Percentiles rank a stretch among this genome's conserved stretches.
Conservation (phyloP, 2,888 invertebrate species). For the Drosophila mayaguana region DNA sequence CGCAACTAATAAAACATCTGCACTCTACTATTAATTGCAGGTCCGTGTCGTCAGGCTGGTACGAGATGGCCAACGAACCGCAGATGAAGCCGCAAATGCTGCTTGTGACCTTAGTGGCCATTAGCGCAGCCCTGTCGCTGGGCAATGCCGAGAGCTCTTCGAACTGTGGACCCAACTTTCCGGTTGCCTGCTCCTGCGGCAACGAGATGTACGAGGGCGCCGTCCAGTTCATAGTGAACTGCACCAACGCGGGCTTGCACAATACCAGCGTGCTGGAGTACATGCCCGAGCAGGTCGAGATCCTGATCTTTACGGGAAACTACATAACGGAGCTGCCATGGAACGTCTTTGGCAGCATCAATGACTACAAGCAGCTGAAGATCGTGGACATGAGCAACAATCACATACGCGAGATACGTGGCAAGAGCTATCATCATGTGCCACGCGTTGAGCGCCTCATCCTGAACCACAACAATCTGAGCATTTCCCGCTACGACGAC, state of each 20-base stretch:
- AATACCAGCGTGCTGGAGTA: slow-evolving; percentile 87
- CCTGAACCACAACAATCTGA: slow-evolving; percentile 90
- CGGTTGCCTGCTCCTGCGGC: slow-evolving; percentile 87
- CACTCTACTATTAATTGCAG: slow-evolving; percentile 63
- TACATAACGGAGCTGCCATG: slow-evolving; percentile 88
- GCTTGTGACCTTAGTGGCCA: slow-evolving; percentile 46
- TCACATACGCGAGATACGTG: slow-evolving; percentile 89
- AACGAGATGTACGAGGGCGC: slow-evolving; percentile 86
- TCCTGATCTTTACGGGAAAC: slow-evolving; percentile 91
- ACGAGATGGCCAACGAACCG: slow-evolving; percentile 55
- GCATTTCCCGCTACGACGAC: slow-evolving; percentile 86
- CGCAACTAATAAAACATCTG: slow-evolving; percentile 60
- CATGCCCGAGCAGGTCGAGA: slow-evolving; percentile 89
- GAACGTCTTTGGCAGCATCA: slow-evolving; percentile 90
- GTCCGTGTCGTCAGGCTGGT: slow-evolving; percentile 13
- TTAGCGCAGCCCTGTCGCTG: slow-evolving; percentile 49
- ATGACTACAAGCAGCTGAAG: slow-evolving; percentile 87
- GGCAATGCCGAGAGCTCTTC: slow-evolving; percentile 58
- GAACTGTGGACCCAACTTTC: slow-evolving; percentile 85
- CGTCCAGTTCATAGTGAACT: slow-evolving; percentile 89
- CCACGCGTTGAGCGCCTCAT: slow-evolving; percentile 89
- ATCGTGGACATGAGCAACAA: slow-evolving; percentile 91
- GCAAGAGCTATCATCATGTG: slow-evolving; percentile 91
- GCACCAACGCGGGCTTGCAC: slow-evolving; percentile 88
- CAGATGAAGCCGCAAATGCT: slow-evolving; percentile 49